Evolutionary conservation across 2,888 invertebrate genomes (phyloP).

Genomic region (Pachycephus smyrnensis): DNA sequence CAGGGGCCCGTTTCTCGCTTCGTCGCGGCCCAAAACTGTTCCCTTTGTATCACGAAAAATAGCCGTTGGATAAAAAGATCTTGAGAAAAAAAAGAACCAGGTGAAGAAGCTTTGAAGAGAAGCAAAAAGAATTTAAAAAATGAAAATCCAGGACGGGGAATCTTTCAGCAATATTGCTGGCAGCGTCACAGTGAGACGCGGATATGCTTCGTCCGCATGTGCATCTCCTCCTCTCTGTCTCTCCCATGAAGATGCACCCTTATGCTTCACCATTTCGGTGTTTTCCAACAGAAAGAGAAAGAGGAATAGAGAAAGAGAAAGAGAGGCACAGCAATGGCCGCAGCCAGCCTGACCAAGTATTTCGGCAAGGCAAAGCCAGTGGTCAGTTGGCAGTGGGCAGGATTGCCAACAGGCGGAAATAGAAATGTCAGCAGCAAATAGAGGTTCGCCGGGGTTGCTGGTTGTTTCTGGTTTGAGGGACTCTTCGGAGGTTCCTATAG

Average conservation of each 20-base stretch:
- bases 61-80: not conserved
- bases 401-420: not conserved
- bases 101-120: not conserved
- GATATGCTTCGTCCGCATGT: no score
- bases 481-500: not conserved
- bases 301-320: not conserved
- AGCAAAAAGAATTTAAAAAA: not conserved
- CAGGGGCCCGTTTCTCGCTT: constrained; percentile 61
- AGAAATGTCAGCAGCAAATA: not conserved
- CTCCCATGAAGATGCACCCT: no score
- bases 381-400: not conserved
- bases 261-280: not conserved
- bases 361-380: not conserved
- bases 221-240: no score
- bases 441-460: not conserved
- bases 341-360: not conserved
- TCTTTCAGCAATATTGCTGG: not conserved
- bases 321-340: not conserved
- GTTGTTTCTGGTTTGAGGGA: not conserved
- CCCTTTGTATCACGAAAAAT: constrained; percentile 33
- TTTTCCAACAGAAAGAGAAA: not conserved
- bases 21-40: constrained; percentile 30
- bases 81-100: not conserved
- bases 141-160: not conserved
- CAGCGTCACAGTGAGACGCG: not conserved